Conservation (phyloP, 1,140 invertebrate species). For the Muscidifurax raptorellus region DNA sequence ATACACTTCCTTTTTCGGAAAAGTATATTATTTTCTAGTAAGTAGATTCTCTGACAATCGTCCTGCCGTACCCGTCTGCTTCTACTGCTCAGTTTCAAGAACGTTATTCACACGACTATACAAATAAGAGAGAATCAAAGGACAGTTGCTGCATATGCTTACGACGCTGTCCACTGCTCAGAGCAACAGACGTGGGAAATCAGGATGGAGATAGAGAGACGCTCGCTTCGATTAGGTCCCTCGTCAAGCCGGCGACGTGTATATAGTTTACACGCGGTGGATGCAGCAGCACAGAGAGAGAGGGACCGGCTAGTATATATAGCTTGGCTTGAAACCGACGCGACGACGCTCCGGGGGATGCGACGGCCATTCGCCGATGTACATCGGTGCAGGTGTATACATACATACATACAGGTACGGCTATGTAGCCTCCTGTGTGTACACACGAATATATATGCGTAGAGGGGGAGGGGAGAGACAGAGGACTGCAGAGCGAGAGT, state of each 20-base stretch:
- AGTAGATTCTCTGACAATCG: not conserved
- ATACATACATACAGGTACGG: not conserved
- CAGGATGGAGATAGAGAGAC: not conserved
- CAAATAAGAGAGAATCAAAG: too few species aligned
- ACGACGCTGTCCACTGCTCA: too few species aligned
- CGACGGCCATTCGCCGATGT: not conserved
- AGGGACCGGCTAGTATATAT: not conserved
- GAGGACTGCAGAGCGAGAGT: too few species aligned
- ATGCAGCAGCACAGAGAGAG: not conserved
- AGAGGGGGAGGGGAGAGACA: too few species aligned
- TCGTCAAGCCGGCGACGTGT: not conserved
- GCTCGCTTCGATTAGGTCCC: not conserved
- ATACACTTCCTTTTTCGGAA: too few species aligned
- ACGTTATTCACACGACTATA: too few species aligned
- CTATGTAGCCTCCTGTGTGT: too few species aligned
- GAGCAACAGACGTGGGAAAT: too few species aligned
- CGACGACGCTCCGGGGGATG: not conserved
- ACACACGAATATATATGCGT: too few species aligned
- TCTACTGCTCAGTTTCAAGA: not conserved
- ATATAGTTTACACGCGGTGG: too few species aligned
- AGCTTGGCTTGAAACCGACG: not conserved
- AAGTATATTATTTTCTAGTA: too few species aligned
- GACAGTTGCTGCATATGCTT: too few species aligned
- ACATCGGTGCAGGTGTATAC: not conserved
- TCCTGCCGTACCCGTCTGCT: not conserved